Evolutionary conservation across 2,113 vertebrate genomes (phyloP), one percentile per base, ranked within the genome.

Genomic region (Xiphophorus hellerii): DNA sequence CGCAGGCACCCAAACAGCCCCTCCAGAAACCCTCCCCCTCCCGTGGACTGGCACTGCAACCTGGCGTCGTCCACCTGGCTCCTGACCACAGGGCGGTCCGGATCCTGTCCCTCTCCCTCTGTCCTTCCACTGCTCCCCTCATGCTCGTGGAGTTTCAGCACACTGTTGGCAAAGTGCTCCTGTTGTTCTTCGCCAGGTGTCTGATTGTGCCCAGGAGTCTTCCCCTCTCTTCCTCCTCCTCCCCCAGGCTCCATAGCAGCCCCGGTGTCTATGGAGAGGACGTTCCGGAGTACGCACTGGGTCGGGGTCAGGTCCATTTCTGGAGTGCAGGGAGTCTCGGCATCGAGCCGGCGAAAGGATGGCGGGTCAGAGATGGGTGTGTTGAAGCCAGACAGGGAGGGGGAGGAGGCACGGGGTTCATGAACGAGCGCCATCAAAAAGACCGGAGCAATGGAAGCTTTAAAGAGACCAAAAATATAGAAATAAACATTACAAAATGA

Each of bases 241-340:
- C 76, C 84, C 13, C 88, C 81, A 0, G 93, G 93, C 42, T 95
- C 88, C 0, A 92, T 83, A 0, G 82, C 89, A 6, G 87, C 92
- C 15, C 96, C 95, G 0, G 94, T 96, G 70, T 96, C 92, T 3
- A 96, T 93, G 66, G 96, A 96, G 74, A 97, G 93, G 54, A 97
- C 96, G 14, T 97, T 97, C n/a, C 96, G 95, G 54, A 98, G 93
- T 35, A 97, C 97, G 69, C 97, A 98, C 90, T 98, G 97, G 29
- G 97, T 98, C 13, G 97, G 97, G 1, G 97, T 97, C 77, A 98
- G 93, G 87, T 97, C 97, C 87, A 95, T 96, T 77, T 97, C 97
- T 0, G 96, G 96, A 62, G 96, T 97, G 91, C 96, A 96, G 0
- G 96, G 95, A 9, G 96, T 95, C 70, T 97, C 96, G 13, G 94